Evolutionary conservation across 2,113 vertebrate species (phyloP).

Genomic region (Cololabis saira): DNA sequence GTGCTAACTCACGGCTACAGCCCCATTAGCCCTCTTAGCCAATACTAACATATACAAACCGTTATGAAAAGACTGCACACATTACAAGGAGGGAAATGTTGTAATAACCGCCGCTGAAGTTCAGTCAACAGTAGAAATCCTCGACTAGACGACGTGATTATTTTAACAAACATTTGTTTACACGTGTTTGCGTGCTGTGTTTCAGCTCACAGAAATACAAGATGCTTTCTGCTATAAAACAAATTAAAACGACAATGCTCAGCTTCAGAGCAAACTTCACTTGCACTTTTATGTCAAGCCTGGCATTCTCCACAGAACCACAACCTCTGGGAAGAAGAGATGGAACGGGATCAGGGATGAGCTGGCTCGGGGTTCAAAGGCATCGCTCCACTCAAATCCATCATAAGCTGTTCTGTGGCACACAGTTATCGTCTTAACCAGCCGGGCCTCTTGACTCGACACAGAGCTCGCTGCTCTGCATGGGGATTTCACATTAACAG

Average conservation of each 20-base stretch:
- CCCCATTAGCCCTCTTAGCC: slow-evolving; percentile 11
- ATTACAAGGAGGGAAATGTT: background rate
- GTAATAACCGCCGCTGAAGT: slow-evolving; percentile 14
- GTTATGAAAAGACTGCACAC: slow-evolving; percentile 10
- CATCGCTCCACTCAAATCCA: slow-evolving; percentile 46
- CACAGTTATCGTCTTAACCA: slow-evolving; percentile 36
- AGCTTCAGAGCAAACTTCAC: slow-evolving; percentile 49
- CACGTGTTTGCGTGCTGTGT: slow-evolving; percentile 14
- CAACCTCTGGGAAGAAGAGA: slow-evolving; percentile 60
- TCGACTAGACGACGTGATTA: background rate
- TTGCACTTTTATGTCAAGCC: slow-evolving; percentile 51
- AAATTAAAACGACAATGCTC: slow-evolving; percentile 51
- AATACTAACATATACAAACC: slow-evolving; percentile 22
- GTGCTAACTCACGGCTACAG: slow-evolving; percentile 44
- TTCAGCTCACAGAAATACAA: slow-evolving; percentile 25
- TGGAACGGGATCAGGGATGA: slow-evolving; percentile 48
- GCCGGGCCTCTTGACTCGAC: slow-evolving; percentile 18
- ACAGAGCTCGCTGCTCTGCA: slow-evolving; percentile 33
- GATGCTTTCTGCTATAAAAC: slow-evolving; percentile 19
- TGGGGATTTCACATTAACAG: slow-evolving; percentile 13
- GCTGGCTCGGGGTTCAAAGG: slow-evolving; percentile 61
- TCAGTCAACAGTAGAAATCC: background rate
- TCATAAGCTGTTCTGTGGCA: slow-evolving; percentile 50
- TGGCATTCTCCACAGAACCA: slow-evolving; percentile 69
- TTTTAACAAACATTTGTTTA: slow-evolving; percentile 25